Evolutionary conservation across 2,113 vertebrate genomes (phyloP).

Genomic region (Indicator indicator): DNA sequence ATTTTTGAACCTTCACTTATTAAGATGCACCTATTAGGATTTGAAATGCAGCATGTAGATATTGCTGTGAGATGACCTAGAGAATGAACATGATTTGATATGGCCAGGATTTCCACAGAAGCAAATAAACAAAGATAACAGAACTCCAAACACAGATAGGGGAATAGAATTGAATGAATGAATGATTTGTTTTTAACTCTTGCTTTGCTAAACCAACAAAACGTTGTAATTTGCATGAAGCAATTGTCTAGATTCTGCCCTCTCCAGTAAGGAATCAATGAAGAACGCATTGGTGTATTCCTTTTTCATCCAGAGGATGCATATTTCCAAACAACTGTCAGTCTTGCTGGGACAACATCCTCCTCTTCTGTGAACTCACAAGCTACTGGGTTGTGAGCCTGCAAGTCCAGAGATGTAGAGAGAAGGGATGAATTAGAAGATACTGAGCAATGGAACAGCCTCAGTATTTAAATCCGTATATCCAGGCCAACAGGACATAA

Average conservation of each 20-base stretch:
- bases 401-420: neutral
- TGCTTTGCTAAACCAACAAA: neutral
- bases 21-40: neutral
- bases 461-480: neutral
- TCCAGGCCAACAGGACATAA: neutral
- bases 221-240: neutral
- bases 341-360: neutral
- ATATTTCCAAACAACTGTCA: neutral
- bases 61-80: neutral
- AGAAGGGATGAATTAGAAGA: neutral
- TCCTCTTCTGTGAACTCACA: neutral
- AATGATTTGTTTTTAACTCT: neutral
- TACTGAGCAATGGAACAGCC: neutral
- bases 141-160: neutral
- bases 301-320: neutral
- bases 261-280: neutral
- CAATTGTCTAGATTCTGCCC: neutral
- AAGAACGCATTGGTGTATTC: fast-evolving
- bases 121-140: neutral
- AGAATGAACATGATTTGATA: neutral
- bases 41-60: neutral
- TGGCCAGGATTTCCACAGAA: neutral
- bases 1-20: neutral
- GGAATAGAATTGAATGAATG: neutral
- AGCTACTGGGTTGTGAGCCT: neutral